phyloP scores from a whole-genome alignment of 2,113 vertebrate genomes.

The Dendropsophus ebraccatus region DNA sequence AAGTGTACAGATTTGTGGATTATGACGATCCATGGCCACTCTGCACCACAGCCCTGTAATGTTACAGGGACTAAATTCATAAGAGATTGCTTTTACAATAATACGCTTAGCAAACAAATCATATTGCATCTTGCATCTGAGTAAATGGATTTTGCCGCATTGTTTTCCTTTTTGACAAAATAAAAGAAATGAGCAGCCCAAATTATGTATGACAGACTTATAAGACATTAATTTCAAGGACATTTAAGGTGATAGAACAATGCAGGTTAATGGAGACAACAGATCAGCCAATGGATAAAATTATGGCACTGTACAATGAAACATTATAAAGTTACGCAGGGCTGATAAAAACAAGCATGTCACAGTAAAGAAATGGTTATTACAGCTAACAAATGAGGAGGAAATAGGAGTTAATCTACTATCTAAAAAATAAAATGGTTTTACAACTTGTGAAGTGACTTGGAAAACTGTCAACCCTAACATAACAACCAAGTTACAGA shows the following conservation, averaged over 20 bases:
- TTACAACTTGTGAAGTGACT: not conserved
- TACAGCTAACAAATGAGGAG: not conserved
- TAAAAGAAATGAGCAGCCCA: not conserved
- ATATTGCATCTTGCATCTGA: not conserved
- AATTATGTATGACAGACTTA: not conserved
- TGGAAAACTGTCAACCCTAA: no score
- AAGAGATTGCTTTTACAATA: not conserved
- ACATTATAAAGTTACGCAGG: not conserved
- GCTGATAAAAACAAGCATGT: conserved; percentile 1
- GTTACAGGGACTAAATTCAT: not conserved
- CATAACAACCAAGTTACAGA: not conserved
- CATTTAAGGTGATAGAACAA: not conserved
- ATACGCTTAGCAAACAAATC: not conserved
- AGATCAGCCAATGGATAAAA: not conserved
- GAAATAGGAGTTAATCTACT: not conserved
- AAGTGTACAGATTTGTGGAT: no score
- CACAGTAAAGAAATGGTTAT: not conserved
- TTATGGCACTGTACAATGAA: not conserved
- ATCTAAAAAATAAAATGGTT: not conserved
- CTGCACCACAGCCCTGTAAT: no score
- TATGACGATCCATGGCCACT: no score
- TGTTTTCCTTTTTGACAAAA: not conserved
- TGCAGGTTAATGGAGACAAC: conserved; percentile 9
- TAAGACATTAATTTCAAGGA: not conserved
- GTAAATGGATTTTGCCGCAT: not conserved